Evolutionary conservation across 2,888 invertebrate species (phyloP), one percentile per base, ranked within the genome.

Genomic region (Ceraclea dissimilis): DNA sequence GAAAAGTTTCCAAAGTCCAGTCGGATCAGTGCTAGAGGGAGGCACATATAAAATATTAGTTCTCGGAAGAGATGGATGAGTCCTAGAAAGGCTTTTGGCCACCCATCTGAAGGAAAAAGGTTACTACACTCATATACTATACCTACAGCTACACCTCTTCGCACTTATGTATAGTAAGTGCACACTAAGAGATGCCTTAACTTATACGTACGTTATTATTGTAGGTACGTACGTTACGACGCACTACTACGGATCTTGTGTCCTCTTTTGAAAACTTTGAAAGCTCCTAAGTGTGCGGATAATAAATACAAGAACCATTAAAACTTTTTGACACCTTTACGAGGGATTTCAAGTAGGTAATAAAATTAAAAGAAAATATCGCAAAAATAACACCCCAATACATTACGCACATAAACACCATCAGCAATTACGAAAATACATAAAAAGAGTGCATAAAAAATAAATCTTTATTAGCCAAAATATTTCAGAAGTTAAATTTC

Each of bases 21-120:
- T 19, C 21, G 55, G 55, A 48, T 54, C 54, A 54, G 54, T 48
- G 54, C 54, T 48, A 16, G 39, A 26, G 44, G 49, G 54, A 22
- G 54, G 54, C 54, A 50, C 26, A 47, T 52, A 52, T 52, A 52
- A 52, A 52, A 48, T 51, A 51, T 46, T 51, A 55, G 22, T 46
- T 46, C 33, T 44, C 43, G 17, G 50, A 43, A 51, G 51, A 51
- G 51, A 51, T 21, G 55, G 33, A 55, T 55, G 55, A 46, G 47
- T 44, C 51, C 13, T n/a, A 49, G 50, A 26, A 22, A 43, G 18
- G 52, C 44, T 44, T 52, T 51, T 19, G 43, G 43, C 52, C 22
- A 52, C 39, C 52, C 52, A 44, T 44, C 26, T n/a, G 26, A 11
- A 19, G 26, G 26, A 49, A 49, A 49, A 49, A 26, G 52, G 43